Percentiles rank a stretch among this genome's conserved stretches.
phyloP scores from a whole-genome alignment of 2,888 invertebrate species.

The Drosophila seclusa region DNA sequence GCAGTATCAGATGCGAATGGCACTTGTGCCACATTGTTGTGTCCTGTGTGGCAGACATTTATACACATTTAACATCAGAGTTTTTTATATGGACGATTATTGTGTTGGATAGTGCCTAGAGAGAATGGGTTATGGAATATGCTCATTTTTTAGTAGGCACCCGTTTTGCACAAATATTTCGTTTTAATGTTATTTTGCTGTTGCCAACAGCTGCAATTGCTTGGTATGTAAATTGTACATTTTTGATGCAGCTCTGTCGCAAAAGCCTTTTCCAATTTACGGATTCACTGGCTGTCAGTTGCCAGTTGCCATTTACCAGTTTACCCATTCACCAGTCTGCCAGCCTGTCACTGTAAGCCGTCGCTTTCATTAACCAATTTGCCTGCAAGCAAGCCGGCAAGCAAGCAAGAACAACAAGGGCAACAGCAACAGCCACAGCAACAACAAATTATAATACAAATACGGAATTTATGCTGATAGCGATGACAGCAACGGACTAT shows the following conservation, averaged over 20 bases:
- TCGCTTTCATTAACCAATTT: constrained; percentile 76
- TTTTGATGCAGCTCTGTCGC: constrained; percentile 49
- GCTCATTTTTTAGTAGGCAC: constrained; percentile 50
- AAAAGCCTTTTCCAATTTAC: constrained; percentile 64
- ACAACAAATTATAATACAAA: constrained; percentile 78
- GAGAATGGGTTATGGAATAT: constrained; percentile 17
- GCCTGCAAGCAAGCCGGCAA: constrained; percentile 10
- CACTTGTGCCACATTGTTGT: constrained; percentile 15
- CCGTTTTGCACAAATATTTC: constrained; percentile 30
- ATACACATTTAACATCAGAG: constrained; percentile 20
- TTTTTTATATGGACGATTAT: constrained; percentile 53
- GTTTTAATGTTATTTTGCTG: constrained; percentile 13
- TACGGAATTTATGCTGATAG: constrained; percentile 76
- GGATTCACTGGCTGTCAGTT: constrained; percentile 35
- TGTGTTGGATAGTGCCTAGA: constrained; percentile 42
- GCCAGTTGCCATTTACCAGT: constrained; percentile 30
- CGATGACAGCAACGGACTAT: constrained; percentile 51
- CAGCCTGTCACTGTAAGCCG: constrained; percentile 32
- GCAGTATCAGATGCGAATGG: constrained; percentile 9
- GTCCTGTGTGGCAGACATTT: constrained; percentile 20
- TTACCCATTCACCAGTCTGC: constrained; percentile 1
- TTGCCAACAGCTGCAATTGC: constrained; percentile 56
- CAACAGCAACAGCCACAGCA: constrained; percentile 11
- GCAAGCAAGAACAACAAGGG: constrained; percentile 5
- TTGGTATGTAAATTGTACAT: constrained; percentile 54